phyloP scores from a whole-genome alignment of 2,888 invertebrate species.

The Agrochola macilenta region DNA sequence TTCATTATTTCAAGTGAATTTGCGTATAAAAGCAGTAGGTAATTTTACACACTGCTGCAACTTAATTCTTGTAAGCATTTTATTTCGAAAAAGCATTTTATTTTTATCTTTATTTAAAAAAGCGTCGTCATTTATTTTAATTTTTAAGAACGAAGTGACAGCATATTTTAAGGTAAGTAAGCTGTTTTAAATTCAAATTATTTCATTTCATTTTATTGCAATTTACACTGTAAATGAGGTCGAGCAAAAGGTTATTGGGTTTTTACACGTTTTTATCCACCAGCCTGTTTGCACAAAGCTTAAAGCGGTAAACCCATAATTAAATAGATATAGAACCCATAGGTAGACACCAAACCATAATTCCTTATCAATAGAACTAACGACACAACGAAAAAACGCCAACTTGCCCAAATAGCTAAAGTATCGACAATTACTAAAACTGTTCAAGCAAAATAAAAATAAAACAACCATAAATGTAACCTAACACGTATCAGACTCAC shows the following conservation, averaged over 20 bases:
- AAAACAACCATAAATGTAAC: constrained; percentile 59
- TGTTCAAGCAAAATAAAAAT: constrained; percentile 45
- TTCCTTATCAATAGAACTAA: not conserved
- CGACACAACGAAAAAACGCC: not conserved
- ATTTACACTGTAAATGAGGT: too few species aligned
- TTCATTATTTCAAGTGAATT: constrained; percentile 58
- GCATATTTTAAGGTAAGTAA: not conserved
- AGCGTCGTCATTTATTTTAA: not conserved
- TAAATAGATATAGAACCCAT: too few species aligned
- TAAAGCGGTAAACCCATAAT: not conserved
- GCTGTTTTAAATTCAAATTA: not conserved
- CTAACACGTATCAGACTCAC: constrained; percentile 62
- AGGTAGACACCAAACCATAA: not conserved
- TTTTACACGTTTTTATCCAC: too few species aligned
- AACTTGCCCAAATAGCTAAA: constrained; percentile 28
- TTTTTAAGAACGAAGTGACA: not conserved
- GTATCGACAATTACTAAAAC: constrained; percentile 56
- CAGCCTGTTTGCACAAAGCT: too few species aligned
- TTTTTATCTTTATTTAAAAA: too few species aligned
- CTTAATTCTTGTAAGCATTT: constrained; percentile 9
- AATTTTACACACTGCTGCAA: constrained; percentile 24
- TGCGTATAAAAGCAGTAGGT: constrained; percentile 31
- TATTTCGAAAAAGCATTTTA: constrained; percentile 15
- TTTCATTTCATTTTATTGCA: not conserved
- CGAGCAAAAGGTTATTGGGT: too few species aligned